Conservation (phyloP, 2,113 vertebrate genomes). For the Platycercus adscitus region DNA sequence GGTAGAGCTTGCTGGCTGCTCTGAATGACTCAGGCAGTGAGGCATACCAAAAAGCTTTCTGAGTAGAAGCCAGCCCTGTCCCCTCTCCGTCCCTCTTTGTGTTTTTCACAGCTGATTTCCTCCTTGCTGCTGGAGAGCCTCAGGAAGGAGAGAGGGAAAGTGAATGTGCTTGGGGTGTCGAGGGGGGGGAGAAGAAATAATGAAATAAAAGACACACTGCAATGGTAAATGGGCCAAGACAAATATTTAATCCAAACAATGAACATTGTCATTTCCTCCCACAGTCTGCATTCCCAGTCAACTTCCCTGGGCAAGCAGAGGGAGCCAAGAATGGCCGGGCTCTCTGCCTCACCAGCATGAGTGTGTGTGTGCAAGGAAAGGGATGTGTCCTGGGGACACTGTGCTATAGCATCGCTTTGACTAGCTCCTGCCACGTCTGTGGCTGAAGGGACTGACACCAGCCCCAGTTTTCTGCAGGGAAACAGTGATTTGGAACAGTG, state of each 20-base stretch:
- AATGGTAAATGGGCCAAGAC: constrained; percentile 69
- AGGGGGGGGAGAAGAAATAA: not conserved
- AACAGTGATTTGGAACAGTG: not conserved
- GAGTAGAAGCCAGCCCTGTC: not conserved
- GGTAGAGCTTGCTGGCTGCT: not conserved
- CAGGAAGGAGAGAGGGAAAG: constrained; percentile 25
- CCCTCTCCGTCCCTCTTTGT: not conserved
- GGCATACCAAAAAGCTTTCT: not conserved
- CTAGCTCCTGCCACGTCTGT: not conserved
- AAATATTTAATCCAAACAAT: constrained; percentile 79
- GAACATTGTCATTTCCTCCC: constrained; percentile 75
- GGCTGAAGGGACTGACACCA: not conserved
- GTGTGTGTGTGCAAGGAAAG: not conserved
- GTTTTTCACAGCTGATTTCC: constrained; percentile 9
- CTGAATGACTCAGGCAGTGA: not conserved
- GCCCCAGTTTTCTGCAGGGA: not conserved
- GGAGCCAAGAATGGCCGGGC: constrained; percentile 66
- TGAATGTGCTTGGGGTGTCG: constrained; percentile 1
- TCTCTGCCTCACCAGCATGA: constrained; percentile 19
- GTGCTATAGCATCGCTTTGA: not conserved
- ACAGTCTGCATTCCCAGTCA: constrained; percentile 76
- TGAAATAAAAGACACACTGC: constrained; percentile 43
- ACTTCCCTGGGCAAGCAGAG: constrained; percentile 53
- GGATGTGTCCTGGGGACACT: not conserved
- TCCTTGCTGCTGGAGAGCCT: not conserved